Base-by-base conservation (phyloP, 2,797 vertebrate species). In the Triplophysa yarkandensis region DNA sequence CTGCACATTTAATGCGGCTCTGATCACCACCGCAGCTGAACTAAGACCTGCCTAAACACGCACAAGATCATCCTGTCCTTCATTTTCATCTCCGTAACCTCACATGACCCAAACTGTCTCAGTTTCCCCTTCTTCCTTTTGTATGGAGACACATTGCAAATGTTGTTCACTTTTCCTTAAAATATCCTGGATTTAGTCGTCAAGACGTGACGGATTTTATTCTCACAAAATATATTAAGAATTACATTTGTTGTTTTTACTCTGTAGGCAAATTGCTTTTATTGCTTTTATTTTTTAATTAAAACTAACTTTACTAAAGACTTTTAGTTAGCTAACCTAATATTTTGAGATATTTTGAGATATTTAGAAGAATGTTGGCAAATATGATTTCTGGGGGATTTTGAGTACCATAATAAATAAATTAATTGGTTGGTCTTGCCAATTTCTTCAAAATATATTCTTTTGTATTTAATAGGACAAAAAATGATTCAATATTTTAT, bases 61-160 rank as follows among this genome's bases (percentile, higher is more conserved):
- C 46, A 3, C 25, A 17, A 41, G 43, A 23, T 32, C 52, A 80
- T 77, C 83, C 76, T 62, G 81, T 43, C 79, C 74, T 72, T 77
- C 55, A 66, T 71, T 28, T 25, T 34, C 62, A 66, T 67, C 44
- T 68, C 62, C 52, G 55, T 65, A n/a, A 39, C 54, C 76, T 43
- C 43, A 28, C 30, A 55, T 55, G 41, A 74, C 48, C 10, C 54
- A 27, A 36, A 43, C 11, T 11, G 1, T 54, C 36, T 63, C 6
- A 63, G 39, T 69, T 50, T 19, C 28, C 77, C 84, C 84, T 83
- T 28, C 32, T 32, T 78, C 83, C 83, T 82, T 54, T 19, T 65
- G 44, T 71, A 60, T 58, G 58, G 63, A 50, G 32, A 70, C 11
- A 23, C 21, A 11, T 4, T 25, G 48, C 48, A 21, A 52, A 25